A percentile compares a stretch with the other conserved stretches of the same genome.
phyloP scores from a whole-genome alignment of 2,113 vertebrate genomes.

The Burhinus bistriatus region DNA sequence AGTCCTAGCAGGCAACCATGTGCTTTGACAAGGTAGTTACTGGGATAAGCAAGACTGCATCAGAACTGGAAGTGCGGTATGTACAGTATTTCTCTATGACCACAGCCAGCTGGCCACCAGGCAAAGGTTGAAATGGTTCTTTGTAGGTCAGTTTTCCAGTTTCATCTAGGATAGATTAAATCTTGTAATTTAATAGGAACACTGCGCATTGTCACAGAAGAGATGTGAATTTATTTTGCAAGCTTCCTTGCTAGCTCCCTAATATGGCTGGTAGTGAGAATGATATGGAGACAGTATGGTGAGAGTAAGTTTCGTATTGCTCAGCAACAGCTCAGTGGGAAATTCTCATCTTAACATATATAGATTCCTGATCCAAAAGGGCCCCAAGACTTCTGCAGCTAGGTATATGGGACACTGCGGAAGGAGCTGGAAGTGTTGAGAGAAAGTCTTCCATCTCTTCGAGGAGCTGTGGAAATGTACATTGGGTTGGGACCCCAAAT shows the following conservation, averaged over 20 bases:
- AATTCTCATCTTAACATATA: background rate
- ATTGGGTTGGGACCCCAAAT: background rate
- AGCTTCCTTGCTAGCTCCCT: background rate
- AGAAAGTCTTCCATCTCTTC: background rate
- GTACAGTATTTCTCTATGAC: background rate
- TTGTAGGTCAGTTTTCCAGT: background rate
- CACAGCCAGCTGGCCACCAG: background rate
- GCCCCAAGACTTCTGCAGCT: background rate
- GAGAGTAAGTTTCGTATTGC: background rate
- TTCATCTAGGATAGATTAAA: background rate
- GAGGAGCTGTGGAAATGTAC: background rate
- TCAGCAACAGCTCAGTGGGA: background rate
- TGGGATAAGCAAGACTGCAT: background rate
- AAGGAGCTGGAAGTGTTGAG: background rate
- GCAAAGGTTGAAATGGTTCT: background rate
- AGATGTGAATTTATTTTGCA: background rate
- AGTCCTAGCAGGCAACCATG: slow-evolving; percentile 39
- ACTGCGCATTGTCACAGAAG: background rate
- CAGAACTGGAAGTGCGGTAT: background rate
- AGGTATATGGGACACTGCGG: background rate
- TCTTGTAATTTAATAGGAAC: background rate
- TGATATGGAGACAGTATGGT: background rate
- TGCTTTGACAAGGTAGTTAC: slow-evolving; percentile 10
- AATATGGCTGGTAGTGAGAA: background rate
- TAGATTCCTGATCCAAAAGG: background rate